Percentiles rank a stretch among this genome's conserved stretches.
These are phyloP conservation scores for Nannobrachium achirus DNA, from an alignment of 2,113 vertebrate genomes.

Conservation along the genomic window DNA sequence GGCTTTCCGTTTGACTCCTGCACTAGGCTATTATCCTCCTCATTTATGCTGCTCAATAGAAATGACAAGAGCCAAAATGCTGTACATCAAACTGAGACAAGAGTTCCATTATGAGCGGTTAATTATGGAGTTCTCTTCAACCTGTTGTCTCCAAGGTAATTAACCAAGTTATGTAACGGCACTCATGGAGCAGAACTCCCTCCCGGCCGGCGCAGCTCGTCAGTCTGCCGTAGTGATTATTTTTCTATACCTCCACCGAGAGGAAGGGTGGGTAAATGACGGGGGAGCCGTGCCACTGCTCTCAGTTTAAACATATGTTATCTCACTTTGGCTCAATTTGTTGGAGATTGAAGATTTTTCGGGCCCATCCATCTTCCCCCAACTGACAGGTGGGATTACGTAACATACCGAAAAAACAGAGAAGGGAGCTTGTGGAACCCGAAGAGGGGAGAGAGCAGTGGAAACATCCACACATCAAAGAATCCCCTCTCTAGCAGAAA, in stretches of 20 bases:
- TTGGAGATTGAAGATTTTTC: conserved; percentile 32
- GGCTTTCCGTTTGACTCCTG: background rate
- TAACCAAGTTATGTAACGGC: background rate
- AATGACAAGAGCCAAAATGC: conserved; percentile 1
- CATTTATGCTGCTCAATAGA: background rate
- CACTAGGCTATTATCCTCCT: too few relatives aligned
- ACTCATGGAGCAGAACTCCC: conserved; percentile 4
- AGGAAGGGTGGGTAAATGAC: background rate
- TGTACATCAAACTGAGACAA: background rate
- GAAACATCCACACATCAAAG: conserved; percentile 69
- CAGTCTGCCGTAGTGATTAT: conserved; percentile 14
- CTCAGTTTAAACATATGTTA: conserved; percentile 39
- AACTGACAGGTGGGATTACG: conserved; percentile 51
- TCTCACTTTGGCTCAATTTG: conserved; percentile 50
- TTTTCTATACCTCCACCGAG: conserved; percentile 19
- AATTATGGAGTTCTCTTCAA: background rate
- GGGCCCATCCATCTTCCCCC: conserved; percentile 27
- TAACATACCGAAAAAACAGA: conserved; percentile 57
- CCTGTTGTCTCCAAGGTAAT: conserved; percentile 1
- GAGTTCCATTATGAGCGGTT: background rate
- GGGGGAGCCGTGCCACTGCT: background rate
- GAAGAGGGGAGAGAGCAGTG: conserved; percentile 45
- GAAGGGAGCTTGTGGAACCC: conserved; percentile 31
- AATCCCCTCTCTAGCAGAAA: conserved; percentile 28
- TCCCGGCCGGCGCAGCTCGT: background rate